Evolutionary conservation across 2,797 vertebrate species (phyloP), one percentile per base, ranked within the genome.

Genomic region (Vespertilio murinus): DNA sequence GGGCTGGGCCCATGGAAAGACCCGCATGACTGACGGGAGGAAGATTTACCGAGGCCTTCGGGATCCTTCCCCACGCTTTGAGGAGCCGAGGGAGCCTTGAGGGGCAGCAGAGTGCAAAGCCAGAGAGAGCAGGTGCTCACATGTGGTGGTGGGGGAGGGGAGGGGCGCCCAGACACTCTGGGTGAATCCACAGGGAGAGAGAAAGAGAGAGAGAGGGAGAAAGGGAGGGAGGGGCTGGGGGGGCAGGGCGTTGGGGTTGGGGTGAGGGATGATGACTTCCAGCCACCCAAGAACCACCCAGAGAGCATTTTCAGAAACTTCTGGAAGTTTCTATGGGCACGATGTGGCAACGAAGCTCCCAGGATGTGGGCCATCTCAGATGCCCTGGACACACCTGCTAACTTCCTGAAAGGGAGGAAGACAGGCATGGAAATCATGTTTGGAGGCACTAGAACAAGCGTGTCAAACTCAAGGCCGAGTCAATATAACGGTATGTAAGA

Each of bases 261-360:
- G 61, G 5, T 8, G 45, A 13, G 64, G 38, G 23, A 28, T 23
- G 35, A 83, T 0, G 9, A 38, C 73, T 80, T 67, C 40, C 28
- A 79, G 47, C 20, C n/a, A n/a, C 40, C 22, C 35, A 73, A 94
- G 54, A 84, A 40, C 73, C 91, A 38, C 23, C 45, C 59, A 70
- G 45, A 95, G 25, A 64, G 38, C 3, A 13, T 52, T 74, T 92
- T 33, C 33, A 78, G 74, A 87, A 78, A 80, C 38, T 52, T 77
- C 92, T 93, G 84, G 75, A 56, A 45, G 35, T 92, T 91, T 65
- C 80, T 70, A 79, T 54, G 59, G 40, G 73, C 20, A 61, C 0
- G 0, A 33, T 0, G 2, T 70, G 54, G 73, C 35, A 16, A 73
- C 2, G 3, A 80, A 65, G 75, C 40, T 59, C 42, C 35, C 0